A percentile compares a stretch with the other conserved stretches of the same genome.
Evolutionary conservation across 2,113 vertebrate genomes (phyloP).

Genomic region (Zingel zingel): DNA sequence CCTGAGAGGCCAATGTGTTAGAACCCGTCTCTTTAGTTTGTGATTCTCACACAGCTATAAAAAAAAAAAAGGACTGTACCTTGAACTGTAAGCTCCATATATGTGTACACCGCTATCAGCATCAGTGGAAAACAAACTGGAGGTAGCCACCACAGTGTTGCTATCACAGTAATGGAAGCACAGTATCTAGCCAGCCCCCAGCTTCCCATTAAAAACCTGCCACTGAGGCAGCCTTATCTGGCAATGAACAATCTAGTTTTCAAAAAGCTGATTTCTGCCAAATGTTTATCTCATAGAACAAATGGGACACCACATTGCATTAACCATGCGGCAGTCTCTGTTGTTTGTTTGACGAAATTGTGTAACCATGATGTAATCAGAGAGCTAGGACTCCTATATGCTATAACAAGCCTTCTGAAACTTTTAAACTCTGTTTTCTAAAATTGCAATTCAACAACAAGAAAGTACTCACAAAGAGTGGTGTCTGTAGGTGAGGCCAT

Average conservation of each 20-base stretch:
- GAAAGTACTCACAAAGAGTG: constrained; percentile 65
- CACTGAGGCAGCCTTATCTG: constrained; percentile 68
- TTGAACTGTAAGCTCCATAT: constrained; percentile 35
- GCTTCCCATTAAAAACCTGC: constrained; percentile 69
- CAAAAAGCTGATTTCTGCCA: constrained; percentile 54
- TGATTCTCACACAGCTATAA: background rate
- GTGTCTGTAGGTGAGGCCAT: constrained; percentile 58
- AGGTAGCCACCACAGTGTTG: constrained; percentile 25
- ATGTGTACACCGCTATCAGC: constrained; percentile 46
- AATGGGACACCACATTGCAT: constrained; percentile 59
- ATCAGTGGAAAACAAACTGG: constrained; percentile 46
- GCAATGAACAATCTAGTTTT: constrained; percentile 63
- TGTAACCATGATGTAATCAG: constrained; percentile 57
- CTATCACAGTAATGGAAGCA: constrained; percentile 72
- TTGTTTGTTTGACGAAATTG: constrained; percentile 23
- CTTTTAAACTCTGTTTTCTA: background rate
- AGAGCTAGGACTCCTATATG: background rate
- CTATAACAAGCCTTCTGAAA: background rate
- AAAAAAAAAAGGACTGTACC: constrained; percentile 4
- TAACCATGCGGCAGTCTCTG: constrained; percentile 15
- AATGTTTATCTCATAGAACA: constrained; percentile 69
- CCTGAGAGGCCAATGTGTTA: background rate
- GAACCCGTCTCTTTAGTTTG: background rate
- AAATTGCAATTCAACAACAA: background rate
- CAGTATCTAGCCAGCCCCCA: constrained; percentile 40